Evolutionary conservation across 2,113 vertebrate species (phyloP).

Genomic region (Hymenochirus boettgeri): DNA sequence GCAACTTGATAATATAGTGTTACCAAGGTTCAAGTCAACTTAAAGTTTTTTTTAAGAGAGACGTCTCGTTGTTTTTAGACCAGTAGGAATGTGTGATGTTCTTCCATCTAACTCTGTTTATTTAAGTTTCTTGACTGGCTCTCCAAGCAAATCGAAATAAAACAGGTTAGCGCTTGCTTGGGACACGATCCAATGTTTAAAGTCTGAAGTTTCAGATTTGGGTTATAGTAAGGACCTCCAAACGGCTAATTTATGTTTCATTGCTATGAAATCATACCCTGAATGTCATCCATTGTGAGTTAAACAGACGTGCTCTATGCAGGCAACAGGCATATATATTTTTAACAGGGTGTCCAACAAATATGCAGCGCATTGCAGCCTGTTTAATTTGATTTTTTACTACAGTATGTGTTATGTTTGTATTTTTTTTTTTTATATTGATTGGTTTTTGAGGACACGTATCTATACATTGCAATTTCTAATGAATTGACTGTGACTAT

Average conservation of each 20-base stretch:
- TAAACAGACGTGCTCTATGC: neutral
- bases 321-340: neutral
- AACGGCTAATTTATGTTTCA: constrained; percentile 13
- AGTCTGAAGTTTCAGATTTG: constrained; percentile 1
- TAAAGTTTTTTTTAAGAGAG: neutral
- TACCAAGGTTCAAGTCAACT: neutral
- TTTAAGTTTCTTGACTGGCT: constrained; percentile 6
- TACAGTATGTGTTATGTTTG: neutral
- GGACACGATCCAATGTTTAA: constrained; percentile 17
- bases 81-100: neutral
- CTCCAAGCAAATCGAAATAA: constrained; percentile 19
- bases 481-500: neutral
- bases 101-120: constrained; percentile 10
- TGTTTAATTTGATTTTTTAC: neutral
- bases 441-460: neutral
- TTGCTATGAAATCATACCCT: constrained; percentile 11
- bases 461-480: neutral
- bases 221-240: neutral
- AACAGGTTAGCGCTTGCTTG: constrained; percentile 17
- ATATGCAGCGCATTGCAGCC: neutral
- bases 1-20: neutral
- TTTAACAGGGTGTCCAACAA: neutral
- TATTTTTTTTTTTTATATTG: no score
- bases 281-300: constrained; percentile 18
- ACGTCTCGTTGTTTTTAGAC: neutral